A percentile compares a stretch with the other conserved stretches of the same genome.
Conservation (phyloP, 1,140 invertebrate genomes). For the Caenorhabditis latens region DNA sequence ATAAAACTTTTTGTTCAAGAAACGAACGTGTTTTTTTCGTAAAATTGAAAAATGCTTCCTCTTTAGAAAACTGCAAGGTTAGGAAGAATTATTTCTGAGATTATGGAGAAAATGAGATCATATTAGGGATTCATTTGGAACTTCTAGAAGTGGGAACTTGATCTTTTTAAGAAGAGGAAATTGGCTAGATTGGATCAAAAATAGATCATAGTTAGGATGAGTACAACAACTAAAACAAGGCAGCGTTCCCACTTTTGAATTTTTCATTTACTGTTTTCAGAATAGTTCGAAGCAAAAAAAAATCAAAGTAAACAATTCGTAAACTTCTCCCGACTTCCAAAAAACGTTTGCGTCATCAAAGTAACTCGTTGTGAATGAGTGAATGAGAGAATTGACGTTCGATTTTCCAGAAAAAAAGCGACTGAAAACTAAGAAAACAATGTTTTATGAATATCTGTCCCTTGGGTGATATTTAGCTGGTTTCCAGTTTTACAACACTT, state of each 20-base stretch:
- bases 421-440: not conserved
- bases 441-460: constrained; percentile 2
- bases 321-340: not conserved
- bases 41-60: not conserved
- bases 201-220: too few relatives aligned
- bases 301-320: too few relatives aligned
- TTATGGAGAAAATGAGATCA: not conserved
- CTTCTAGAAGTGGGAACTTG: too few relatives aligned
- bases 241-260: too few relatives aligned
- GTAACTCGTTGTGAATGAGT: too few relatives aligned
- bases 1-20: too few relatives aligned
- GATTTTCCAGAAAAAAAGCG: not conserved
- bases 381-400: constrained; percentile 11
- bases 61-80: not conserved
- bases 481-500: constrained; percentile 13
- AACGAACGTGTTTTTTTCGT: too few relatives aligned
- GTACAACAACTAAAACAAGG: too few relatives aligned
- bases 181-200: too few relatives aligned
- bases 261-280: too few relatives aligned
- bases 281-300: too few relatives aligned
- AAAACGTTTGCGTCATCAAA: not conserved
- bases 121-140: not conserved
- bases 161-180: too few relatives aligned
- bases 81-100: not conserved
- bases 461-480: not conserved